These are phyloP conservation scores for Meiosimyza platycephala DNA, from an alignment of 2,888 invertebrate genomes.

Conservation along the genomic window DNA sequence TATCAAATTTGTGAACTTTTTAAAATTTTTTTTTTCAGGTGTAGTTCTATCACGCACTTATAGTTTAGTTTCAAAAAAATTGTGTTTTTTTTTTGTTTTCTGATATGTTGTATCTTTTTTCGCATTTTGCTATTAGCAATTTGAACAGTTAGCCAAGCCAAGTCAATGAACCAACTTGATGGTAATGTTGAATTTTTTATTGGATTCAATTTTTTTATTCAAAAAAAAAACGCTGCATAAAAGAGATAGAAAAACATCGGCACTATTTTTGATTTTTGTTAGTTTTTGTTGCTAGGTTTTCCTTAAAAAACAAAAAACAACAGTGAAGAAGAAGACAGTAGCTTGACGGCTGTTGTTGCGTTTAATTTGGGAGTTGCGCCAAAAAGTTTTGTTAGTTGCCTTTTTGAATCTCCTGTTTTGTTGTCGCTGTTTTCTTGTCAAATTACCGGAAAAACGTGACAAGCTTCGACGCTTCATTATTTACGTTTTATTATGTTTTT, in stretches of 20 bases:
- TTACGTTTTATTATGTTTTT: background rate
- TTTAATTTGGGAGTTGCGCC: background rate
- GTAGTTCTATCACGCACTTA: background rate
- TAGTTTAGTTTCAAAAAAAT: background rate
- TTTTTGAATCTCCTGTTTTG: background rate
- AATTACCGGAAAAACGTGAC: conserved; percentile 55
- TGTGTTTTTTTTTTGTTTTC: conserved; percentile 1
- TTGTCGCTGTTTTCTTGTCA: conserved; percentile 5
- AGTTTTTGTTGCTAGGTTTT: background rate
- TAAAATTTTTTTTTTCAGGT: conserved; percentile 18
- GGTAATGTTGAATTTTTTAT: background rate
- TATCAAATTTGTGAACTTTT: background rate
- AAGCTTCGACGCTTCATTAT: conserved; percentile 43
- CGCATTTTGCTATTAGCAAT: conserved; percentile 21
- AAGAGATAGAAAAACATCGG: background rate
- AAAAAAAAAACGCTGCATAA: background rate
- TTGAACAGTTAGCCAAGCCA: conserved; percentile 42
- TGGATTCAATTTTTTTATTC: too few species aligned
- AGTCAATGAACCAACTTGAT: conserved; percentile 54
- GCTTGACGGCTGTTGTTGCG: background rate
- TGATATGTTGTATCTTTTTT: background rate
- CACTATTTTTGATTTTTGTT: background rate
- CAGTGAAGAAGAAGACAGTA: too few species aligned
- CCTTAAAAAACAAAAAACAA: background rate
- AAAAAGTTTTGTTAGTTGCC: background rate